These are phyloP conservation scores for Coregonus suidteri DNA, from an alignment of 2,797 vertebrate genomes.

Conservation along the genomic window DNA sequence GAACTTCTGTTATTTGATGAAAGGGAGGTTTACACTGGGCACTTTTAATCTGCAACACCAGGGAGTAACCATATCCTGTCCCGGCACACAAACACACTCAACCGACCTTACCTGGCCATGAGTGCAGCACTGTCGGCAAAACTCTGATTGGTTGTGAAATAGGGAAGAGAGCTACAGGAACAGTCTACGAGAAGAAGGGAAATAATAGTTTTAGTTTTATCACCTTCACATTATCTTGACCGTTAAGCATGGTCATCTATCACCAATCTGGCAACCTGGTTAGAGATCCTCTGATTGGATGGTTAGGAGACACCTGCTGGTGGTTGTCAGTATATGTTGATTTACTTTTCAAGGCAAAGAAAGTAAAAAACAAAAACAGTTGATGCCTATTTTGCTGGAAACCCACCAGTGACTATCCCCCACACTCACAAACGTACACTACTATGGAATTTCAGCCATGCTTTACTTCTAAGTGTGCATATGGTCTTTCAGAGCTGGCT, in stretches of 20 bases:
- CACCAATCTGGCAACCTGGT: neutral
- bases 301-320: conserved; percentile 10
- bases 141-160: conserved; percentile 11
- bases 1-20: conserved; percentile 2
- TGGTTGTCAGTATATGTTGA: neutral
- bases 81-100: conserved; percentile 4
- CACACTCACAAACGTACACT: conserved; percentile 1
- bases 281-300: neutral
- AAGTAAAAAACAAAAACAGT: neutral
- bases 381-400: too few relatives aligned
- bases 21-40: conserved; percentile 34
- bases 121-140: conserved; percentile 5
- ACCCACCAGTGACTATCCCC: conserved; percentile 22
- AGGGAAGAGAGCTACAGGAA: neutral
- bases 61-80: conserved; percentile 62
- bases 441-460: neutral
- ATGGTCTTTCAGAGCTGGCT: neutral
- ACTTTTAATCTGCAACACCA: conserved; percentile 31
- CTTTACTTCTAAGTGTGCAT: neutral
- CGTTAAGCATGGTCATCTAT: neutral
- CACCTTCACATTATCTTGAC: neutral
- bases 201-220: neutral
- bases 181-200: neutral
- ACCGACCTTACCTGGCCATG: conserved; percentile 15
- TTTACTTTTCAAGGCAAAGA: neutral